Evolutionary conservation across 37 sponge, comb jelly and placozoan species (phyloP).

Genomic region (Dysidea cf. avara): DNA sequence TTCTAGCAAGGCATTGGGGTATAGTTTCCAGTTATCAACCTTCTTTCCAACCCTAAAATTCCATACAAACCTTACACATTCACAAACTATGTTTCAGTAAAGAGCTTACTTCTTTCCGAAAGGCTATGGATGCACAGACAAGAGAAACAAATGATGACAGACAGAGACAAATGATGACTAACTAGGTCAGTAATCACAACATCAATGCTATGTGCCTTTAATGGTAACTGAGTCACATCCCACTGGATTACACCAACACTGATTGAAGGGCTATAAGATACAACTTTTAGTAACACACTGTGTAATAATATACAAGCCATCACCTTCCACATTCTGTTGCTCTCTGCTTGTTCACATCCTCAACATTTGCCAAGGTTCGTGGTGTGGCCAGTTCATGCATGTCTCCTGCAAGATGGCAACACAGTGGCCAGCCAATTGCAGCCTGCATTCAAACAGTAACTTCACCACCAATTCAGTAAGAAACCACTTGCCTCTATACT

Average conservation of each 20-base stretch:
- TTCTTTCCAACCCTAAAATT: slow-evolving; percentile 53
- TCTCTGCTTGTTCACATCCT: not conserved
- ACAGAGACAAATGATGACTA: not conserved
- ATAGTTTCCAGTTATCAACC: slow-evolving; percentile 49
- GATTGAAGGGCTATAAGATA: not conserved
- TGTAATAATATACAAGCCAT: too few species aligned
- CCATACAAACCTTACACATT: not conserved
- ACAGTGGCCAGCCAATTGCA: slow-evolving; percentile 41
- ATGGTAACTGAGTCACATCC: slow-evolving; percentile 61
- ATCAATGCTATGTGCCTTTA: slow-evolving; percentile 53
- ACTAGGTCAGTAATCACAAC: slow-evolving; percentile 78
- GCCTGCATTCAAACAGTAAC: slow-evolving; percentile 13
- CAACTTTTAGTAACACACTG: too few species aligned
- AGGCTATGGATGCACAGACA: slow-evolving; percentile 26
- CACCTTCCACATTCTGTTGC: slow-evolving; percentile 1
- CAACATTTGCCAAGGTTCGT: slow-evolving; percentile 42
- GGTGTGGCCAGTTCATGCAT: slow-evolving; percentile 37
- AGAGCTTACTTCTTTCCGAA: slow-evolving; percentile 69
- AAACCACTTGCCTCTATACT: slow-evolving; percentile 71
- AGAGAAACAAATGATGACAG: not conserved
- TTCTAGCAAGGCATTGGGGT: slow-evolving; percentile 54
- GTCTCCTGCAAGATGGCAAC: slow-evolving; percentile 66
- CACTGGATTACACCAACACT: slow-evolving; percentile 41
- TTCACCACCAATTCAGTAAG: too few species aligned
- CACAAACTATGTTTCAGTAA: not conserved